Evolutionary conservation across 2,113 vertebrate species (phyloP).

Genomic region (Gnathonemus echidnorhynchus): DNA sequence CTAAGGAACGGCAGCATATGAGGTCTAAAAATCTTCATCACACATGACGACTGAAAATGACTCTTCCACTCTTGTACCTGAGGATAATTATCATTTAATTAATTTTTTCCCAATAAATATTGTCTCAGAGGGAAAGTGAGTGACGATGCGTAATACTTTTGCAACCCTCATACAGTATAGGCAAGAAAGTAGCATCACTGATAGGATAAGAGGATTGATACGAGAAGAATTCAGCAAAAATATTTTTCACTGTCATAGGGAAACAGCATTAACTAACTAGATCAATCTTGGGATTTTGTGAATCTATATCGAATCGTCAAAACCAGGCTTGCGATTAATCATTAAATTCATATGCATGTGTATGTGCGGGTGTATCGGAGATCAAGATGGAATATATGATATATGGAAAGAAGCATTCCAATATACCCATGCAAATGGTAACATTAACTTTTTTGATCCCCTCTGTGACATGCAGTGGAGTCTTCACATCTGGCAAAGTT

Average conservation of each 20-base stretch:
- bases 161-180: background rate
- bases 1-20: background rate
- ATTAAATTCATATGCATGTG: too few relatives aligned
- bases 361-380: background rate
- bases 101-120: background rate
- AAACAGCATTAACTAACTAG: background rate
- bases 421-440: background rate
- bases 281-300: background rate
- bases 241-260: background rate
- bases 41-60: background rate
- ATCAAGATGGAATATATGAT: too few relatives aligned
- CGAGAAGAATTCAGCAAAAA: background rate
- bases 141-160: background rate
- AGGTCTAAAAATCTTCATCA: background rate
- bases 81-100: background rate
- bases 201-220: background rate
- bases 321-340: background rate
- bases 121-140: background rate
- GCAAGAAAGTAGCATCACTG: background rate
- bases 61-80: background rate
- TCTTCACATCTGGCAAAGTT: background rate
- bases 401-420: background rate
- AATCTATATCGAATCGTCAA: background rate
- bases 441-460: background rate
- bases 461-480: background rate